Conservation (phyloP, 2,113 vertebrate genomes). For the Percina caprodes region DNA sequence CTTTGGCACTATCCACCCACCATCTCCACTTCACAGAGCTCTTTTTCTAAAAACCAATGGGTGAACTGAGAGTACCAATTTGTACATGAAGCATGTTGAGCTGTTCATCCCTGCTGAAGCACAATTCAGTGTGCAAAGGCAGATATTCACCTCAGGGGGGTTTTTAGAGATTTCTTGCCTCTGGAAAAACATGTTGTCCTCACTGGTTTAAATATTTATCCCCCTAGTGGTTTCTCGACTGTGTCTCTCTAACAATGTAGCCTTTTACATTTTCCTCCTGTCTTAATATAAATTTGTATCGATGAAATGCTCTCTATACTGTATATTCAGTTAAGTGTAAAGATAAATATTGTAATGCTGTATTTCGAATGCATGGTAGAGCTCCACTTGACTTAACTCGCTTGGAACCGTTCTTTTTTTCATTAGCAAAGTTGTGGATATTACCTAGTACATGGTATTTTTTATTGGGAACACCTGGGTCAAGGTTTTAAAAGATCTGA, state of each 20-base stretch:
- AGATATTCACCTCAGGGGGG: constrained; percentile 36
- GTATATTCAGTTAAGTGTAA: background rate
- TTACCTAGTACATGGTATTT: background rate
- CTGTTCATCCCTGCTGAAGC: constrained; percentile 44
- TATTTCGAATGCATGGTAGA: too few relatives aligned
- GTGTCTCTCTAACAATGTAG: constrained; percentile 1
- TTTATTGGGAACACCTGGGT: background rate
- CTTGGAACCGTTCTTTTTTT: background rate
- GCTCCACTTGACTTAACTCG: background rate
- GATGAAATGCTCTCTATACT: background rate
- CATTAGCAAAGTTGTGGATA: background rate
- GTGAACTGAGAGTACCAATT: constrained; percentile 70
- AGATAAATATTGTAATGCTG: background rate
- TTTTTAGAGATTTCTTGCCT: constrained; percentile 35
- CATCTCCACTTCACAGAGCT: constrained; percentile 61
- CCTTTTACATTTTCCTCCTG: background rate
- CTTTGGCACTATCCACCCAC: constrained; percentile 73
- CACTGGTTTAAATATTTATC: constrained; percentile 7
- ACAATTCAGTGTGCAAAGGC: background rate
- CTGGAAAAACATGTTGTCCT: constrained; percentile 45
- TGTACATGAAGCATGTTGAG: constrained; percentile 66
- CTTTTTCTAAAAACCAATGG: constrained; percentile 66
- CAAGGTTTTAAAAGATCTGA: too few relatives aligned
- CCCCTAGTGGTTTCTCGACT: constrained; percentile 9
- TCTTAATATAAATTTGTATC: background rate